Evolutionary conservation across 2,797 vertebrate species (phyloP), one percentile per base, ranked within the genome.

Genomic region (Clarias pachynema): DNA sequence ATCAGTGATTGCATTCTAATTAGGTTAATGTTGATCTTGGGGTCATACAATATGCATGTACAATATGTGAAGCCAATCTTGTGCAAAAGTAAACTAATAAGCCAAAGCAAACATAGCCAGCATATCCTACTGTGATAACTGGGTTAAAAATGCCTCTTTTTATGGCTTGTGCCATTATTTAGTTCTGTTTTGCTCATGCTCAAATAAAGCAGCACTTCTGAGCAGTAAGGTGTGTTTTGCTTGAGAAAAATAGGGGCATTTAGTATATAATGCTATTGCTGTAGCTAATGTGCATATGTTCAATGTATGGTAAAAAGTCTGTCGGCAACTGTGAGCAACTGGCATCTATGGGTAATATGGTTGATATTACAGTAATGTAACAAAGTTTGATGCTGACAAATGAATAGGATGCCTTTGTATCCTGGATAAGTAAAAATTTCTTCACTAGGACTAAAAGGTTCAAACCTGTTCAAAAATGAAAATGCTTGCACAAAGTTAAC

Each of bases 1-100:
- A 40, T 79, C 77, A 26, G 77, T 79, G 31, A 79, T 79, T 62
- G 59, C 77, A 62, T 79, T 79, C 77, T 79, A 79, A 79, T 79
- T 79, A 62, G 77, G 59, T 77, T 77, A 77, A 77, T 77, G 53
- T 59, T 77, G 74, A 77, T 77, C 74, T 77, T 59, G 74, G 53
- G 77, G 77, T 79, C 77, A 79, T 79, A 60, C 59, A 79, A 79
- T 79, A 79, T 44, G 77, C 59, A 79, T 44, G 59, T 26, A 60
- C 77, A 79, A 79, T 79, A 79, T 79, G 59, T 79, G 77, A 37
- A 63, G 59, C 75, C 37, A 79, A 62, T 79, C 53, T 78, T 60
- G 56, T 37, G 77, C 57, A 79, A 79, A 79, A 60, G 59, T 79
- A 79, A 79, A 37, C 22, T 44, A 79, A 79, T 79, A 79, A 79